Conservation (phyloP, 2,888 invertebrate genomes). For the Drosophila acutilabella region DNA sequence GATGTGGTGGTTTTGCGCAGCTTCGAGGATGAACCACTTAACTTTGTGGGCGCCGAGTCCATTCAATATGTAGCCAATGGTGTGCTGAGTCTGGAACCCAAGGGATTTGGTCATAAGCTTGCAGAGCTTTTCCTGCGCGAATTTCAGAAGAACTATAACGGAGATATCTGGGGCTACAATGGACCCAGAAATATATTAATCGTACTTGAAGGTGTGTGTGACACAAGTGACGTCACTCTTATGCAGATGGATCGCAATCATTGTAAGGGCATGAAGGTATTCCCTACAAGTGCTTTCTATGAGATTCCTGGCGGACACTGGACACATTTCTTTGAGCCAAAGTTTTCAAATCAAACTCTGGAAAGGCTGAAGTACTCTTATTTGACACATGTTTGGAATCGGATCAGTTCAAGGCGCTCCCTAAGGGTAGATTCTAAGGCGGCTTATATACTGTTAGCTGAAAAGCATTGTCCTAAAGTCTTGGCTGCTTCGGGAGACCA, state of each 20-base stretch:
- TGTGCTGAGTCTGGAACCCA: conserved; percentile 11
- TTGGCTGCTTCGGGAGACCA: neutral
- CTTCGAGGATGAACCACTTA: conserved; percentile 12
- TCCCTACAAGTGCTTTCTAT: conserved; percentile 6
- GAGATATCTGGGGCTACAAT: conserved; percentile 18
- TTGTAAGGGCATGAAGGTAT: conserved; percentile 14
- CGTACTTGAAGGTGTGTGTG: conserved; percentile 1
- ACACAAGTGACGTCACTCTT: neutral
- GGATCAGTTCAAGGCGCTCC: neutral
- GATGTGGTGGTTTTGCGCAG: conserved; percentile 11
- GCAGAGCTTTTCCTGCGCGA: conserved; percentile 8
- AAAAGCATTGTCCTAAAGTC: conserved; percentile 13
- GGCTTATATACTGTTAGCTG: conserved; percentile 13
- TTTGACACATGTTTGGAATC: conserved; percentile 19
- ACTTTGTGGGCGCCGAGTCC: conserved; percentile 6
- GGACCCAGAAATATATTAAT: conserved; percentile 6
- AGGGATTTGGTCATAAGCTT: conserved; percentile 16
- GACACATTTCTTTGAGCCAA: conserved; percentile 16
- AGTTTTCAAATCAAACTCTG: neutral
- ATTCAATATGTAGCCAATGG: neutral
- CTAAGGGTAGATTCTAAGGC: conserved; percentile 5
- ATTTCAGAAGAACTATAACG: conserved; percentile 12
- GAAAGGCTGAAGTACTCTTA: conserved; percentile 1
- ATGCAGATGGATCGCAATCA: neutral
- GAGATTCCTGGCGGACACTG: conserved; percentile 5